phyloP scores from a whole-genome alignment of 2,113 vertebrate genomes.

The Typhlomys cinereus region DNA sequence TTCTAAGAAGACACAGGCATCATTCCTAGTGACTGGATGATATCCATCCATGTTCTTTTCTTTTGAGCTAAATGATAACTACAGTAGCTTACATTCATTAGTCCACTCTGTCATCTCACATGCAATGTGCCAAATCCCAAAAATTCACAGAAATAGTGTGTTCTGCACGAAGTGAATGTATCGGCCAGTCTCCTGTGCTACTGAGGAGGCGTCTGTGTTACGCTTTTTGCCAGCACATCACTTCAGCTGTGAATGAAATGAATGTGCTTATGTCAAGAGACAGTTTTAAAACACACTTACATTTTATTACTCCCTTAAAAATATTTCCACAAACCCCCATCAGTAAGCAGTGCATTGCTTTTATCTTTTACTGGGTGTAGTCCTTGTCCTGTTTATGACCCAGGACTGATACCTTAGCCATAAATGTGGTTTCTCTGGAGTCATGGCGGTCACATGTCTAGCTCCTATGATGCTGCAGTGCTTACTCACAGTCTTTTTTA shows the following conservation, averaged over 20 bases:
- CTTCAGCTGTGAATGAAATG: background rate
- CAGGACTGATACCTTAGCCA: background rate
- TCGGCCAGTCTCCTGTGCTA: background rate
- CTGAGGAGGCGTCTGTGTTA: background rate
- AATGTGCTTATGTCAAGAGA: slow-evolving; percentile 57
- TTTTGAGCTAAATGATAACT: background rate
- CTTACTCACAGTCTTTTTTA: background rate
- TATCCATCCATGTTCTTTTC: background rate
- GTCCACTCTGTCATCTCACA: background rate
- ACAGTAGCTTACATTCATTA: background rate
- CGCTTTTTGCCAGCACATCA: background rate
- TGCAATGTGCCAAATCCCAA: background rate
- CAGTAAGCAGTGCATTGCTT: background rate
- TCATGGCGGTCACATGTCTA: background rate
- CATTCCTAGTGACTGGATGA: fast-evolving
- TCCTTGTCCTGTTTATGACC: slow-evolving; percentile 65
- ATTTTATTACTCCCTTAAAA: slow-evolving; percentile 69
- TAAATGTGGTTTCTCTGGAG: slow-evolving; percentile 53
- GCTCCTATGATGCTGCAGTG: background rate
- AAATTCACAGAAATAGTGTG: background rate
- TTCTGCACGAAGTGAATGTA: background rate
- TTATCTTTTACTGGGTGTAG: slow-evolving; percentile 58
- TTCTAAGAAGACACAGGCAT: background rate
- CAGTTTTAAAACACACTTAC: slow-evolving; percentile 64
- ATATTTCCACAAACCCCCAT: slow-evolving; percentile 3